Base-by-base conservation (phyloP, 1,140 invertebrate genomes). In the Drosophila busckii region DNA sequence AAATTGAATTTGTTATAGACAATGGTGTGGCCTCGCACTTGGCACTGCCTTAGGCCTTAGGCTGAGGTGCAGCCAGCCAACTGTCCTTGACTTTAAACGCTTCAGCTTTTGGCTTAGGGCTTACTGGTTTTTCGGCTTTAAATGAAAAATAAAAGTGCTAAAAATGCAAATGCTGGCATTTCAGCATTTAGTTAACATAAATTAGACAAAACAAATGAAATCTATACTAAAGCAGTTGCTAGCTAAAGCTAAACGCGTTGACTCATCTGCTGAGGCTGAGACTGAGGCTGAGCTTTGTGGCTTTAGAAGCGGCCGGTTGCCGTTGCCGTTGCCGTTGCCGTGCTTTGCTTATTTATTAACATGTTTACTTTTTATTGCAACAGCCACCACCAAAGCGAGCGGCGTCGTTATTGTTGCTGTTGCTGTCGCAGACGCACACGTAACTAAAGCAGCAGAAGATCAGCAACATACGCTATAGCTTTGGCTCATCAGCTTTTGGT, bases 61-160 rank as follows among this genome's bases (percentile, higher is more conserved):
- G 52, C 58, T 42, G 60, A 46, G 73, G 69, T 75, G 68, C 68
- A 61, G 69, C 56, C 54, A 19, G 56, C 54, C 56, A 40, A n/a
- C 46, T 50, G 76, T 45, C 76, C 75, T 83, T 82, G 70, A 82
- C 61, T 83, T 83, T 69, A 73, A 38, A 49, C 64, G 45, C n/a
- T n/a, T n/a, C n/a, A n/a, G n/a, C n/a, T n/a, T n/a, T 31, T 35
- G 60, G 53, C 60, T 71, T 68, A 48, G 59, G 19, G 40, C 46
- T 68, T 49, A 48, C 38, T 48, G 40, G 29, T 55, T 78, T 50
- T 49, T 23, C 28, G 41, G 29, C 15, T 56, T 49, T 38, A 16
- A 48, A 71, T 26, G 75, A 82, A 82, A n/a, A 82, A 58, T 63
- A 82, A 80, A 45, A 80, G 75, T 82, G 75, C 50, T 64, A 75